Conservation (phyloP, 1,140 invertebrate species). For the Aphelenchoides fujianensis region DNA sequence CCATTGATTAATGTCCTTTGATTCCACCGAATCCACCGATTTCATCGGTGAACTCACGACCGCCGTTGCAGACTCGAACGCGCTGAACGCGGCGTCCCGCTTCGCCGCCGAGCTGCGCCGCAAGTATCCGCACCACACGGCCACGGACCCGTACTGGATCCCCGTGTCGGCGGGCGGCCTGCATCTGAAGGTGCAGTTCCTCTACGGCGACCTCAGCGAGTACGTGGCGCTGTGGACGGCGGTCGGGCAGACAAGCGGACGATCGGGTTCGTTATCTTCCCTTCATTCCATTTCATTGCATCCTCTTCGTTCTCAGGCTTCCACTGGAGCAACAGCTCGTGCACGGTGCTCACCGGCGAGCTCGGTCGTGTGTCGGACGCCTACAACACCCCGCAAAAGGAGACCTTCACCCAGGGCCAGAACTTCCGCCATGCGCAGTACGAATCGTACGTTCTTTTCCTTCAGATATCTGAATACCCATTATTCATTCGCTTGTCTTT, state of each 20-base stretch:
- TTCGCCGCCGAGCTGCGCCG: conserved; percentile 15
- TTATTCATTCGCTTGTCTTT: too few species aligned
- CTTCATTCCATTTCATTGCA: too few species aligned
- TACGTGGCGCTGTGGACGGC: conserved; percentile 39
- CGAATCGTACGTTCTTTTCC: conserved; percentile 45
- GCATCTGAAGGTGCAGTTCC: conserved; percentile 37
- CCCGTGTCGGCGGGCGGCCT: conserved; percentile 42
- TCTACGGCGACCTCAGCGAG: conserved; percentile 29
- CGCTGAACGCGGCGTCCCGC: neutral
- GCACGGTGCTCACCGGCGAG: conserved; percentile 43
- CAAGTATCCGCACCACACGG: conserved; percentile 14
- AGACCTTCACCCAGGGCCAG: conserved; percentile 40
- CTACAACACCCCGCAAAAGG: conserved; percentile 27
- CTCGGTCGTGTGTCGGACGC: conserved; percentile 37
- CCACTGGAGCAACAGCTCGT: conserved; percentile 45
- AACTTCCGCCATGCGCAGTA: conserved; percentile 52
- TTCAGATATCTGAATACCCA: too few species aligned
- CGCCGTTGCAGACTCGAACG: conserved; percentile 7
- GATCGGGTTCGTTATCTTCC: conserved; percentile 24
- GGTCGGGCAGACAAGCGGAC: conserved; percentile 27
- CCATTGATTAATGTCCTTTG: too few species aligned
- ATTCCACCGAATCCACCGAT: too few species aligned
- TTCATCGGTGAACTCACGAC: neutral
- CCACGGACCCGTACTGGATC: conserved; percentile 17
- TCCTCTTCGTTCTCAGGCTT: conserved; percentile 29